Base-by-base conservation (phyloP, 2,888 invertebrate genomes). In the Tuta absoluta region DNA sequence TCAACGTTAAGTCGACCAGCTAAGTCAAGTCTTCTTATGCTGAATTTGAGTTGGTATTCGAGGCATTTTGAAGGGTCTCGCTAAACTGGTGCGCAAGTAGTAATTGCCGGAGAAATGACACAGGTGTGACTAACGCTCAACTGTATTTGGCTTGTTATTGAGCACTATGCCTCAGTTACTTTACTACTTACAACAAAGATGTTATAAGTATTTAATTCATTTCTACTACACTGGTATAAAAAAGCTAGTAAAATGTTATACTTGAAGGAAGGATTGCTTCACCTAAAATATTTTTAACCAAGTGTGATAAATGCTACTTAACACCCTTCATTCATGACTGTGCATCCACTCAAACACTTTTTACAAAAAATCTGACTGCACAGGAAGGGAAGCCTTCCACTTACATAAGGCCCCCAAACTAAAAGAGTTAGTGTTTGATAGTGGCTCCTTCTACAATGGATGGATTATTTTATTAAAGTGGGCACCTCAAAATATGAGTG, bases 51-150 rank as follows among this genome's bases (percentile, higher is more conserved):
- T 23, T 5, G 14, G 21, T 2, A 2, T 21, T 37, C 17, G 67
- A 63, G 28, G 45, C 41, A 57, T 62, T 63, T 69, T n/a, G 56
- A 37, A 65, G 64, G 82, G 66, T 78, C 79, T 71, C 49, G 28
- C 63, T 73, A 72, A 61, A 62, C 41, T 82, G 84, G 88, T 70
- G 69, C 66, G 66, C 68, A 56, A 71, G 71, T 68, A 75, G 79
- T 87, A 86, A 88, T 88, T 88, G 84, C 84, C 68, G 72, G 72
- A 70, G 78, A 83, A 82, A 82, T 83, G 80, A 79, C 78, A 78
- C 76, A 77, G 74, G 72, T 80, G 80, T 86, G 84, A 84, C 80
- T 85, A 84, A 86, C 75, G 65, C 68, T 64, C 86, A 89, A 86
- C 89, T 85, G 89, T 82, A 70, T 79, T 73, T 75, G 74, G 75